Base-by-base conservation (phyloP, 1,140 invertebrate genomes). In the Lepidurus apus region DNA sequence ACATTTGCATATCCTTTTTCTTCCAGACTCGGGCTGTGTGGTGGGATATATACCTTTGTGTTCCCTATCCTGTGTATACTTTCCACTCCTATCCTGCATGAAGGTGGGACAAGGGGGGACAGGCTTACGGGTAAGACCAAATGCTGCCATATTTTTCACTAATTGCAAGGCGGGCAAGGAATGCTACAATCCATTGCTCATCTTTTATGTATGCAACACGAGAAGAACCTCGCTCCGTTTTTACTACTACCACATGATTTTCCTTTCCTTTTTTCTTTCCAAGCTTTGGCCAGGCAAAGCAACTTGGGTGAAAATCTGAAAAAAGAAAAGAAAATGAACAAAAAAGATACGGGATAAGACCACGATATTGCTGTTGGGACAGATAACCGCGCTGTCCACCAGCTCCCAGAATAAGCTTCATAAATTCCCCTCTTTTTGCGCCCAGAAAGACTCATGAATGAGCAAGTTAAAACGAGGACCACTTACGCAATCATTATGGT, bases 131-230 rank as follows among this genome's bases (percentile, higher is more conserved):
- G 53, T 21, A 65, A 65, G 17, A 7, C 21, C 53, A 65, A 65
- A 65, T 65, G 53, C 53, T 65, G 53, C 53, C 53, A 65, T 65
- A 65, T 21, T 65, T 65, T 21, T 65, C 53, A 65, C 53, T 65
- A 65, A 65, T 65, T 65, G 53, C 53, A 65, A 65, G 53, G 53
- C 53, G 53, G 53, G 53, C 53, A 65, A 65, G 21, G 53, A 13
- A 65, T 65, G 53, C 53, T 65, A 65, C 53, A 65, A 65, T 65
- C 53, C 53, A 65, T 65, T 65, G 53, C 53, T 65, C 53, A 65
- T 65, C 53, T 65, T 65, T 65, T 65, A 65, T 65, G 53, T 65
- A 65, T 65, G n/a, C 53, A 65, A 65, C 53, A 65, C 53, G 21
- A 65, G 53, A 65, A 65, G 53, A 65, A 65, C 53, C 53, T 65